Base-by-base conservation (phyloP, 2,797 vertebrate species). In the Cryptoblepharus egeriae region DNA sequence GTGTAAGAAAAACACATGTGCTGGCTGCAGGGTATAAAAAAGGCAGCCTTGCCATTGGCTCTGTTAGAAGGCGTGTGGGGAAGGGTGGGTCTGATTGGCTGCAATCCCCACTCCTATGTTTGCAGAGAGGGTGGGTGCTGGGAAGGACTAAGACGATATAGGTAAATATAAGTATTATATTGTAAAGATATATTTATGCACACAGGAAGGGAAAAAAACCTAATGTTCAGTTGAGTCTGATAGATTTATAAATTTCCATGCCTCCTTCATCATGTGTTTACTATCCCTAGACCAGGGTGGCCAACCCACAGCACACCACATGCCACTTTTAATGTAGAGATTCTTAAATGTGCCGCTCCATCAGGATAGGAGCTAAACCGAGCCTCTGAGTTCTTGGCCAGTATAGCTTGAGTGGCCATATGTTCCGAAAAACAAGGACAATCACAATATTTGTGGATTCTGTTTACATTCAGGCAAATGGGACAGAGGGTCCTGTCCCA, bases 11-110 rank as follows among this genome's bases (percentile, higher is more conserved):
- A 55, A 72, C 28, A 7, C 42, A 39, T 64, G 57, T 77, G 65
- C 58, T 77, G 30, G 67, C 69, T 52, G 32, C 55, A 37, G 37
- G 67, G 37, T 67, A 79, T 79, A 32, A 37, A 65, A 55, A 18
- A 39, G 12, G 39, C 24, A 24, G 16, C 71, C 26, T 68, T 79
- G 49, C 64, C 57, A 84, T 84, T 79, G 82, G 82, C 8, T 79
- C 30, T 37, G 26, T 57, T 24, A 49, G 71, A 68, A 55, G 82
- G 71, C 9, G 77, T 75, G 82, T 79, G 9, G 24, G 32, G 55
- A 58, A 68, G 26, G 37, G 30, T 42, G 12, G 35, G 8, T 58
- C n/a, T 74, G 60, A 84, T 84, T 84, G 76, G 82, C 61, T 60
- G 69, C 20, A 64, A 49, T 15, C 6, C n/a, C 52, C 32, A 42